A percentile compares a stretch with the other conserved stretches of the same genome.
Conservation (phyloP, 2,888 invertebrate genomes). For the Sminthurinus aureus region DNA sequence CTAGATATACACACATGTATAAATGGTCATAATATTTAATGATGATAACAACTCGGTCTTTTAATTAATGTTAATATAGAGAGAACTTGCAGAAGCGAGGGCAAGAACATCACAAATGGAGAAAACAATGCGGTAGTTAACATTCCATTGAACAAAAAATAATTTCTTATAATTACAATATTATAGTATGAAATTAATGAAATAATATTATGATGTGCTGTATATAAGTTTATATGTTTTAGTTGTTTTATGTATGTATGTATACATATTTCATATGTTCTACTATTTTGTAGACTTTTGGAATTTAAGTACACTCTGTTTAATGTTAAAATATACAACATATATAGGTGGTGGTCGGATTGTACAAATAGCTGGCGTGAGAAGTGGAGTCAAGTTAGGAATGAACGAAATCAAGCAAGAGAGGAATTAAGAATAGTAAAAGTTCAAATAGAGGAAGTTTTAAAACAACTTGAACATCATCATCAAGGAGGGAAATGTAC, state of each 20-base stretch:
- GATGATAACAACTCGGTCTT: too few species aligned
- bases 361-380: constrained; percentile 96
- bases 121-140: constrained; percentile 94
- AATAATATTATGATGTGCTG: too few species aligned
- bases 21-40: not conserved
- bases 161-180: too few species aligned
- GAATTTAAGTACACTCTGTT: too few species aligned
- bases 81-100: constrained; percentile 90
- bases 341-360: constrained; percentile 74
- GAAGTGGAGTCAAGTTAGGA: constrained; percentile 86
- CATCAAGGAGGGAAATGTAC: not conserved
- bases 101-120: constrained; percentile 98
- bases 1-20: not conserved
- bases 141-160: too few species aligned
- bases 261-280: not conserved
- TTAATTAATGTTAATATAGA: constrained; percentile 16
- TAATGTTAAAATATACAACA: not conserved
- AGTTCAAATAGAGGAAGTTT: constrained; percentile 41
- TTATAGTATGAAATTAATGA: too few species aligned
- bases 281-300: too few species aligned
- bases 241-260: not conserved
- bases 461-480: constrained; percentile 25
- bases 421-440: constrained; percentile 53
- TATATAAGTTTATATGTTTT: not conserved
- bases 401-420: constrained; percentile 52